phyloP scores from a whole-genome alignment of 2,113 vertebrate species.

The Melanerpes formicivorus region DNA sequence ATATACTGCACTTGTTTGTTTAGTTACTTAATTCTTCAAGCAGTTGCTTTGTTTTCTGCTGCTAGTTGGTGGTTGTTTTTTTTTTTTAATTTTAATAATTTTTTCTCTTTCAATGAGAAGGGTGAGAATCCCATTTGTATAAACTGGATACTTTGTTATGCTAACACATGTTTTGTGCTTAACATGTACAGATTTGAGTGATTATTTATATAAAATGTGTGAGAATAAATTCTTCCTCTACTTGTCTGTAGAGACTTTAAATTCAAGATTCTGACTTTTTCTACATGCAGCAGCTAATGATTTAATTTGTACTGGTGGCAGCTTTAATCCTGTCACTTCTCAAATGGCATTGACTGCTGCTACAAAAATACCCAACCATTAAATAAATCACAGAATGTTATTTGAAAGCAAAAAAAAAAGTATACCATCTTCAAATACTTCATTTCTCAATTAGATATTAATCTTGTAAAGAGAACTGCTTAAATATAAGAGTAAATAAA shows the following conservation, averaged over 20 bases:
- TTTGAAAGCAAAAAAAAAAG: not conserved
- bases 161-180: constrained; percentile 27
- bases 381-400: not conserved
- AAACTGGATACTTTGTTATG: not conserved
- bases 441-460: not conserved
- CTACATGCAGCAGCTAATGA: not conserved
- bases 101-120: not conserved
- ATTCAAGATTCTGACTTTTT: not conserved
- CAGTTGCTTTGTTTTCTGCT: not conserved
- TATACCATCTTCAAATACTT: not conserved
- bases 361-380: not conserved
- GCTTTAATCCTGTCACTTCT: constrained; percentile 24
- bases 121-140: not conserved
- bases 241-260: not conserved
- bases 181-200: constrained; percentile 32
- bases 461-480: not conserved
- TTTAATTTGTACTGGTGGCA: constrained; percentile 23
- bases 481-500: not conserved
- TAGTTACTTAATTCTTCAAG: not conserved
- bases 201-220: constrained; percentile 49
- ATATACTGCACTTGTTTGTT: not conserved
- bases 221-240: constrained; percentile 33
- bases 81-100: not conserved
- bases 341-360: not conserved
- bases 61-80: not conserved